These are phyloP conservation scores for Epinotia bilunana DNA, from an alignment of 2,888 invertebrate genomes.

Conservation along the genomic window DNA sequence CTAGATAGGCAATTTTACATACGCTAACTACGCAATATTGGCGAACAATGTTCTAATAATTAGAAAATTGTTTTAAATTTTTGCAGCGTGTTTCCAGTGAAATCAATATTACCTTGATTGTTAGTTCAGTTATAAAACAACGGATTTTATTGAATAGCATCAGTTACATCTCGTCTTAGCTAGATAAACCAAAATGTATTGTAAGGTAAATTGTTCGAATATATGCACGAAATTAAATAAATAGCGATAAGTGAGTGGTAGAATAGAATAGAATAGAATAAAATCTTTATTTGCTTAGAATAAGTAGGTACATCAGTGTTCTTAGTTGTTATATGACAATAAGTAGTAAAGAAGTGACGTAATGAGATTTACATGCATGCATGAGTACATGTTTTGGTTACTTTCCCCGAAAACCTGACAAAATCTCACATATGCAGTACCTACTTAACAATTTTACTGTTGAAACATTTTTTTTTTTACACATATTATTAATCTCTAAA, in stretches of 20 bases:
- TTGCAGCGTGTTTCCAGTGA: constrained; percentile 23
- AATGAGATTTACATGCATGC: no score
- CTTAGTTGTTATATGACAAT: no score
- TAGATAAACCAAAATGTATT: constrained; percentile 20
- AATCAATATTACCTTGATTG: constrained; percentile 40
- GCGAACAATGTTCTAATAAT: constrained; percentile 7
- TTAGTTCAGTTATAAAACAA: constrained; percentile 23
- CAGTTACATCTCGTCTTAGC: constrained; percentile 7
- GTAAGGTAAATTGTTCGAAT: constrained; percentile 24
- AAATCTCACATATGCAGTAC: no score
- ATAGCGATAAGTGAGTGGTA: not conserved
- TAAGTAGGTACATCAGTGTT: no score
- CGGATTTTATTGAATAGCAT: constrained; percentile 3
- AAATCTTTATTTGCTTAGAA: no score
- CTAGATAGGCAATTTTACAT: constrained; percentile 14
- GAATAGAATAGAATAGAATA: no score
- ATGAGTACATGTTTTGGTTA: no score
- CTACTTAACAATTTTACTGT: no score
- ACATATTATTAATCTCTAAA: no score
- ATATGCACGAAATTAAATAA: not conserved
- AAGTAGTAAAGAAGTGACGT: no score
- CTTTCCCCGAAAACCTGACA: no score
- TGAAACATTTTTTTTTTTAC: no score
- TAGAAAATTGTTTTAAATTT: constrained; percentile 21
- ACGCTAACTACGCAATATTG: not conserved